Evolutionary conservation across 2,113 vertebrate species (phyloP).

Genomic region (Corynorhinus townsendii): DNA sequence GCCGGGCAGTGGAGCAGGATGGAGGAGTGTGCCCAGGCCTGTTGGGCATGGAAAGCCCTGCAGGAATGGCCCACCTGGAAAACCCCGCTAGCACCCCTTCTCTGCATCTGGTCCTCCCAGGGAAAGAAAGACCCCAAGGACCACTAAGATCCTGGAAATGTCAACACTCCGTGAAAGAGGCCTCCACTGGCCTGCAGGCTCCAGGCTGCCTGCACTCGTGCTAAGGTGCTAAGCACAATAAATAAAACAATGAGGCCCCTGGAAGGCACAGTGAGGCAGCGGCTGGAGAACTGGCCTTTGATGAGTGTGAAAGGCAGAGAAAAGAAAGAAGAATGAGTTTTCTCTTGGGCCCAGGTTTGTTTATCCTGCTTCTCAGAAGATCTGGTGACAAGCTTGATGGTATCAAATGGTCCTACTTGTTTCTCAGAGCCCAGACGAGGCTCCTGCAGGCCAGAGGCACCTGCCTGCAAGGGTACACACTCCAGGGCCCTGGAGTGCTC

Average conservation of each 20-base stretch:
- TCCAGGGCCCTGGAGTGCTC: not conserved
- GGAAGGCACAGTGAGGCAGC: conserved; percentile 67
- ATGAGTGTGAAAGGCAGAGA: conserved; percentile 70
- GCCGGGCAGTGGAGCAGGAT: not conserved
- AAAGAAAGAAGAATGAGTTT: conserved; percentile 54
- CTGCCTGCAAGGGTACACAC: not conserved
- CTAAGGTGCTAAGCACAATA: conserved; percentile 70
- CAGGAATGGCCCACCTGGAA: not conserved
- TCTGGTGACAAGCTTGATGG: not conserved
- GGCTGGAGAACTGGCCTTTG: conserved; percentile 68
- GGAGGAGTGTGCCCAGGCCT: not conserved
- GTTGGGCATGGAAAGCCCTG: not conserved
- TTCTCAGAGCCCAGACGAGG: not conserved
- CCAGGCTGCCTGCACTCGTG: conserved; percentile 56
- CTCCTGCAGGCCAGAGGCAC: not conserved
- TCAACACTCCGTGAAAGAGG: conserved; percentile 55
- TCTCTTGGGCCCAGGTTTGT: conserved; percentile 63
- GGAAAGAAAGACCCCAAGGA: not conserved
- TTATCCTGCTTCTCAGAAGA: conserved; percentile 57
- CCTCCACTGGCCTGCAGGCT: conserved; percentile 47
- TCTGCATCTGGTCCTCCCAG: not conserved
- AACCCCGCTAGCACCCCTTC: not conserved
- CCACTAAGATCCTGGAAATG: conserved; percentile 48
- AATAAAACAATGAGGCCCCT: conserved; percentile 70
- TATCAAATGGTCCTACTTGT: not conserved